Evolutionary conservation across 2,888 invertebrate genomes (phyloP).

Genomic region (Coleophora flavipennella): DNA sequence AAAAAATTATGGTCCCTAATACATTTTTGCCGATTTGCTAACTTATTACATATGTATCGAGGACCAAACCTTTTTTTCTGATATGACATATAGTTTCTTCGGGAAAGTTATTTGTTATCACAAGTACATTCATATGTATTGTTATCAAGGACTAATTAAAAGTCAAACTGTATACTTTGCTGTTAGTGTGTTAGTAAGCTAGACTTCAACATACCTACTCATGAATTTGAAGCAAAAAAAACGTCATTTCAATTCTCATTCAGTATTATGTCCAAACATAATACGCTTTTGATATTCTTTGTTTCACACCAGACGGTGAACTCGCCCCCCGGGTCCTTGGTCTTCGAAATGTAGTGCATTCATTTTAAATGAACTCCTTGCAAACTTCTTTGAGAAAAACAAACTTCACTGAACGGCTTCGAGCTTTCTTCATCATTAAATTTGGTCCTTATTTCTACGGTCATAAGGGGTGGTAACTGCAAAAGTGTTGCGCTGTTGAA

Average conservation of each 20-base stretch:
- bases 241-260: conserved; percentile 24
- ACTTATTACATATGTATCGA: too few relatives aligned
- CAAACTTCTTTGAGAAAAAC: conserved; percentile 32
- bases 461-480: not conserved
- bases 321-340: conserved; percentile 40
- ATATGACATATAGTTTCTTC: too few relatives aligned
- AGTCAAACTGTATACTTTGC: too few relatives aligned
- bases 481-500: conserved; percentile 6
- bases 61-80: too few relatives aligned
- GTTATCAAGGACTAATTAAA: too few relatives aligned
- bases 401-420: conserved; percentile 17
- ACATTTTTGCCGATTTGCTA: too few relatives aligned
- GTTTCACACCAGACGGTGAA: conserved; percentile 46
- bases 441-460: not conserved
- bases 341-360: conserved; percentile 46
- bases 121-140: too few relatives aligned
- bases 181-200: too few relatives aligned
- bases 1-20: too few relatives aligned
- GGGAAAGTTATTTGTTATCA: too few relatives aligned
- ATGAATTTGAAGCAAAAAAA: conserved; percentile 24
- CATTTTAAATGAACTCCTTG: conserved; percentile 60
- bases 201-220: too few relatives aligned
- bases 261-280: conserved; percentile 39
- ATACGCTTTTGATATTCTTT: conserved; percentile 54
- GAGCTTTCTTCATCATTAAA: conserved; percentile 4